phyloP scores from a whole-genome alignment of 2,113 vertebrate species.

The Theristicus caerulescens region DNA sequence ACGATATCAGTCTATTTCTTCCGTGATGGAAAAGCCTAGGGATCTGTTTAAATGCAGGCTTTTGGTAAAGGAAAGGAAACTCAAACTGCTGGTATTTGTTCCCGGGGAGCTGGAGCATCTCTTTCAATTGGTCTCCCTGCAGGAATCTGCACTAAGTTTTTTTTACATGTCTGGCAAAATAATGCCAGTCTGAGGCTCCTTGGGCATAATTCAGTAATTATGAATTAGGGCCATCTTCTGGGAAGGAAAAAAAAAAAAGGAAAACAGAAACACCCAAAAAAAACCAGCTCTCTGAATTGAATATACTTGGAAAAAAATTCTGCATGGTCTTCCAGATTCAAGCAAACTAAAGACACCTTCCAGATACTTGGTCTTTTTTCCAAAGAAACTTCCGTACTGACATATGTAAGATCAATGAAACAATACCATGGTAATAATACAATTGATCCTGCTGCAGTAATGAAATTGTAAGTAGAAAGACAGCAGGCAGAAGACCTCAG shows the following conservation, averaged over 20 bases:
- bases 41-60: neutral
- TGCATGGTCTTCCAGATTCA: neutral
- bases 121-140: neutral
- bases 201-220: neutral
- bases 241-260: neutral
- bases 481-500: conserved; percentile 42
- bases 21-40: neutral
- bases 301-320: neutral
- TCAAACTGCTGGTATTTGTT: neutral
- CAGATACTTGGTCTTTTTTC: neutral
- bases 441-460: neutral
- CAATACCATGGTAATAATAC: neutral
- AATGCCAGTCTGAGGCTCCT: neutral
- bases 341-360: neutral
- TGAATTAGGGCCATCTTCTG: neutral
- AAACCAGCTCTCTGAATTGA: neutral
- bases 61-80: neutral
- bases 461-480: conserved; percentile 38
- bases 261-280: neutral
- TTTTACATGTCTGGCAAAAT: neutral
- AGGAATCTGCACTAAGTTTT: neutral
- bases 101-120: neutral
- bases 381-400: neutral
- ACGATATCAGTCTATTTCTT: neutral
- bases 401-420: neutral